Evolutionary conservation across 2,888 invertebrate species (phyloP).

Genomic region (Phaonia tiefii): DNA sequence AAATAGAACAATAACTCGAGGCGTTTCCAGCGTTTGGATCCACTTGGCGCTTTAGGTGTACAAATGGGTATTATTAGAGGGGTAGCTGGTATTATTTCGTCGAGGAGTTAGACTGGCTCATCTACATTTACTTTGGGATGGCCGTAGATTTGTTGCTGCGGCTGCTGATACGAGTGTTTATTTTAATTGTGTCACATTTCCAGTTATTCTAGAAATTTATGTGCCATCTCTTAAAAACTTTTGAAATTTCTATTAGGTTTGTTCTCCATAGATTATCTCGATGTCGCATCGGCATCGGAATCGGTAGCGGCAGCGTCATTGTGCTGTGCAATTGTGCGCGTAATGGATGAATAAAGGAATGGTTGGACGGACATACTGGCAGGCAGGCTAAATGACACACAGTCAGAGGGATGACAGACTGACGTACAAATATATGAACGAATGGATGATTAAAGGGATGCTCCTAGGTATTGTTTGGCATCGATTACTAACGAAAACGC

Average conservation of each 20-base stretch:
- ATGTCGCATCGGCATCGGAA: slow-evolving; percentile 5
- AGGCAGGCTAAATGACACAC: slow-evolving; percentile 16
- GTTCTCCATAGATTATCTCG: slow-evolving; percentile 33
- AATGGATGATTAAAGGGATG: not conserved
- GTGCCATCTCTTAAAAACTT: slow-evolving; percentile 56
- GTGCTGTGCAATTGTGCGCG: not conserved
- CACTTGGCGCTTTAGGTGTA: not conserved
- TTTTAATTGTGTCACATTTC: slow-evolving; percentile 60
- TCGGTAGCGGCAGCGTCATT: not conserved
- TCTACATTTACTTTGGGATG: not conserved
- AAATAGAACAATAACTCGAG: slow-evolving; percentile 17
- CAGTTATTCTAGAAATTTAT: slow-evolving; percentile 41
- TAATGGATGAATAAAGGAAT: slow-evolving; percentile 4
- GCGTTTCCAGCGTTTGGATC: not conserved
- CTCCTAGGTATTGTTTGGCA: slow-evolving; percentile 29
- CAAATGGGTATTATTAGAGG: not conserved
- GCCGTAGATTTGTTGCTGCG: slow-evolving; percentile 12
- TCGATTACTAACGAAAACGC: slow-evolving; percentile 28
- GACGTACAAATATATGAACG: not conserved
- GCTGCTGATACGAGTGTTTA: slow-evolving; percentile 32
- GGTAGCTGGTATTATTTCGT: not conserved
- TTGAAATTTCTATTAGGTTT: slow-evolving; percentile 54
- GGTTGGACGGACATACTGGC: too few species aligned
- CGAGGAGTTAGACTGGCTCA: not conserved
- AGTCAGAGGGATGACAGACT: not conserved